Percentiles rank a stretch among this genome's conserved stretches.
Conservation (phyloP, 1,140 invertebrate species). For the Bombus huntii region DNA sequence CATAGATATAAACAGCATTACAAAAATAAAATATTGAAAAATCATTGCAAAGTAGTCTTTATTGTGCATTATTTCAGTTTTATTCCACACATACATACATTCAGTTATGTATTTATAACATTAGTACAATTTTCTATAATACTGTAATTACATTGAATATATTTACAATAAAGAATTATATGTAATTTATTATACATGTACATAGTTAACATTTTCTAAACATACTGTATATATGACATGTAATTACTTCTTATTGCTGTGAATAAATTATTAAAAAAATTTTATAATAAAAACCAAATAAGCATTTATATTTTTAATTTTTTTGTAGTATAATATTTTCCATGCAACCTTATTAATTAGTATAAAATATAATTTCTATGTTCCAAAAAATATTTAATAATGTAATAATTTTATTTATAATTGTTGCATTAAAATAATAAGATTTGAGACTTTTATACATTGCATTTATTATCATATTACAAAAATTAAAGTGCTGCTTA, state of each 20-base stretch:
- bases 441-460: background rate
- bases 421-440: background rate
- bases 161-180: background rate
- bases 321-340: background rate
- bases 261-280: constrained; percentile 13
- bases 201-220: constrained; percentile 20
- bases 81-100: no score
- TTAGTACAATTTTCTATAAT: background rate
- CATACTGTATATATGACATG: background rate
- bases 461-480: background rate
- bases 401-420: background rate
- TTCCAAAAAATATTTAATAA: background rate
- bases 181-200: constrained; percentile 26
- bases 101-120: background rate
- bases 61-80: background rate
- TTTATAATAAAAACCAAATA: constrained; percentile 21
- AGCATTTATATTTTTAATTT: background rate
- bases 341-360: background rate
- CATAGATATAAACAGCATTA: background rate
- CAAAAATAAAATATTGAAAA: background rate
- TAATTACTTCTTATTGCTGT: background rate
- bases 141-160: background rate
- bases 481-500: background rate
- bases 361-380: background rate
- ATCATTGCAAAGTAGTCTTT: background rate